Percentiles rank a stretch among this genome's conserved stretches.
Evolutionary conservation across 1,140 invertebrate genomes (phyloP).

Genomic region (Eupristina koningsbergeri): DNA sequence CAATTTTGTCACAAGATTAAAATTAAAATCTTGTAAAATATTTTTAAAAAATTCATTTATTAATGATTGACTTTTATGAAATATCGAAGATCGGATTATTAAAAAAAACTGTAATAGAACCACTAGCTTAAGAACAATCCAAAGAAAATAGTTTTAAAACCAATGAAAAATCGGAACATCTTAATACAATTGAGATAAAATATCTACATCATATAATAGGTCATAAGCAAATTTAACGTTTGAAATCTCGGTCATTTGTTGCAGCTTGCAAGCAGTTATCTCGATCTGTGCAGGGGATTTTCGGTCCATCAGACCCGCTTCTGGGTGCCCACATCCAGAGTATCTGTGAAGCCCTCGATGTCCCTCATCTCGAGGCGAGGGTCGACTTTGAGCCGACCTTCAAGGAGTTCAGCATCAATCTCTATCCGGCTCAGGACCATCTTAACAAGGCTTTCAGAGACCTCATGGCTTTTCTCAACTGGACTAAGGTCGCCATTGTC

Average conservation of each 20-base stretch:
- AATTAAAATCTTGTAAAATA: neutral
- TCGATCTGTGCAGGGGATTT: slow-evolving; percentile 89
- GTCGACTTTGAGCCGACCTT: slow-evolving; percentile 79
- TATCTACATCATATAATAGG: neutral
- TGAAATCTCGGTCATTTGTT: slow-evolving; percentile 53
- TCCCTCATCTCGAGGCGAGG: slow-evolving; percentile 89
- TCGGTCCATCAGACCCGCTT: slow-evolving; percentile 88
- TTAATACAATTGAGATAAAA: neutral
- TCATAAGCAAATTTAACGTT: neutral
- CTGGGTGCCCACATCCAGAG: slow-evolving; percentile 90
- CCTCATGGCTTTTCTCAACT: slow-evolving; percentile 90
- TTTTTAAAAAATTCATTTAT: neutral
- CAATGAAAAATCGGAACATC: neutral
- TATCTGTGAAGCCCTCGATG: slow-evolving; percentile 89
- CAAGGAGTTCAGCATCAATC: slow-evolving; percentile 90
- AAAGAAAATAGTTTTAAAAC: neutral
- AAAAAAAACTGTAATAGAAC: too few species aligned
- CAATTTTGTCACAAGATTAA: neutral
- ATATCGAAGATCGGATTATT: too few species aligned
- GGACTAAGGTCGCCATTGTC: slow-evolving; percentile 93
- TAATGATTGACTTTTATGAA: too few species aligned
- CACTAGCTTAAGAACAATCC: neutral
- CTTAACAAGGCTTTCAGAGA: slow-evolving; percentile 90
- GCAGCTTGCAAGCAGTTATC: slow-evolving; percentile 90
- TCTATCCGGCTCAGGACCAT: slow-evolving; percentile 88